A percentile compares a stretch with the other conserved stretches of the same genome.
Evolutionary conservation across 2,888 invertebrate genomes (phyloP).

Genomic region (Notocelia uddmanniana): DNA sequence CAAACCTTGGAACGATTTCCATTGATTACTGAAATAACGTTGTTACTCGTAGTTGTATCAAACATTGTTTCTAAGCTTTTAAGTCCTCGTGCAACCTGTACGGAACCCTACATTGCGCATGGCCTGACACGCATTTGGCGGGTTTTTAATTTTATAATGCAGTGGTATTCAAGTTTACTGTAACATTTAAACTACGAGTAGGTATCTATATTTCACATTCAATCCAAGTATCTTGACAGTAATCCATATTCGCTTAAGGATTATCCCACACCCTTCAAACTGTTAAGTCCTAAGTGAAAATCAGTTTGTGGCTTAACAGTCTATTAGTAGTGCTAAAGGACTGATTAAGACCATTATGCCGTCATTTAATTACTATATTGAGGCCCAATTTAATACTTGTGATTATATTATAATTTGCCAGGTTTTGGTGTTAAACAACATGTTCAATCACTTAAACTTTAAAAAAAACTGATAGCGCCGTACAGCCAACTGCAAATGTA

Average conservation of each 20-base stretch:
- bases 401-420: background rate
- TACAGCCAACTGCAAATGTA: too few relatives aligned
- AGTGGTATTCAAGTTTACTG: background rate
- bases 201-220: slow-evolving; percentile 7
- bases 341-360: background rate
- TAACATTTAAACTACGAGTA: background rate
- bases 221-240: slow-evolving; percentile 15
- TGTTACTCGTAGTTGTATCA: too few relatives aligned
- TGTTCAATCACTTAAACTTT: too few relatives aligned
- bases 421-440: too few relatives aligned
- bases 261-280: slow-evolving; percentile 34
- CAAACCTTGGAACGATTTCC: too few relatives aligned
- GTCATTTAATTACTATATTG: slow-evolving; percentile 8
- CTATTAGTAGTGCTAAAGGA: slow-evolving; percentile 24
- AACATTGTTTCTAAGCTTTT: too few relatives aligned
- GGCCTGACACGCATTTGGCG: too few relatives aligned
- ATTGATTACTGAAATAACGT: too few relatives aligned
- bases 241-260: slow-evolving; percentile 27
- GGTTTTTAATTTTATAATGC: too few relatives aligned
- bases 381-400: background rate
- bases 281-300: slow-evolving; percentile 35
- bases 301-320: slow-evolving; percentile 31
- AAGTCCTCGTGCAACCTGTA: too few relatives aligned
- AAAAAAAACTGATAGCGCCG: too few relatives aligned
- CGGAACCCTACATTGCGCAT: too few relatives aligned